These are phyloP conservation scores for Diorhabda sublineata DNA, from an alignment of 1,140 invertebrate species.

Conservation along the genomic window DNA sequence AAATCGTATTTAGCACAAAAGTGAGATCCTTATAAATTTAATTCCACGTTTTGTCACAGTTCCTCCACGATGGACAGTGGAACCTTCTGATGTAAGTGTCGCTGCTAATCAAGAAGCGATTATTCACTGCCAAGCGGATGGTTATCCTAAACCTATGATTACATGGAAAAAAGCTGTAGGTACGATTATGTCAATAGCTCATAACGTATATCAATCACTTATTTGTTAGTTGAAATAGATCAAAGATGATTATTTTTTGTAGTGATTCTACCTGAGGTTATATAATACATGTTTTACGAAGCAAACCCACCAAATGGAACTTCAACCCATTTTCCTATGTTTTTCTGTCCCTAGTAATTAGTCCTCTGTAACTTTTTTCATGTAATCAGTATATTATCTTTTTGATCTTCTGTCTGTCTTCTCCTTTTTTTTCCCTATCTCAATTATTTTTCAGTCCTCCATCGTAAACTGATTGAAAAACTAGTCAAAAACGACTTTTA, in stretches of 20 bases:
- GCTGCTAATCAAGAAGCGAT: slow-evolving; percentile 78
- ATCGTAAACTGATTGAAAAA: no score
- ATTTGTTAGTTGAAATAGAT: background rate
- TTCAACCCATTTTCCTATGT: no score
- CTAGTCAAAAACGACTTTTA: no score
- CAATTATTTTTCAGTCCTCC: no score
- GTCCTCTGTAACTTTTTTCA: no score
- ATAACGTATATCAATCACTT: background rate
- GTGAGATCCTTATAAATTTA: no score
- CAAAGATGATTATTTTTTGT: background rate
- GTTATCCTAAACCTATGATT: slow-evolving; percentile 82
- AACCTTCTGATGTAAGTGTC: slow-evolving; percentile 81
- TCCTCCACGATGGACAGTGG: slow-evolving; percentile 85
- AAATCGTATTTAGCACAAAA: no score
- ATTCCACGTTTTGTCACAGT: slow-evolving; percentile 55
- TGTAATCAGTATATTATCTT: no score
- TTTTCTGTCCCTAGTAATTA: no score
- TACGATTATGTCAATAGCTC: slow-evolving; percentile 39
- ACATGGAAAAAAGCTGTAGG: slow-evolving; percentile 83
- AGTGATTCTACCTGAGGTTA: background rate
- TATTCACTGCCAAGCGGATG: slow-evolving; percentile 86
- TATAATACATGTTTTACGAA: background rate
- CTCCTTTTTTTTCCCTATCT: no score
- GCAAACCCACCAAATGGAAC: no score
- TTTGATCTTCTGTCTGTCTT: no score